Evolutionary conservation across 2,797 vertebrate species (phyloP).

Genomic region (Microcaecilia unicolor): DNA sequence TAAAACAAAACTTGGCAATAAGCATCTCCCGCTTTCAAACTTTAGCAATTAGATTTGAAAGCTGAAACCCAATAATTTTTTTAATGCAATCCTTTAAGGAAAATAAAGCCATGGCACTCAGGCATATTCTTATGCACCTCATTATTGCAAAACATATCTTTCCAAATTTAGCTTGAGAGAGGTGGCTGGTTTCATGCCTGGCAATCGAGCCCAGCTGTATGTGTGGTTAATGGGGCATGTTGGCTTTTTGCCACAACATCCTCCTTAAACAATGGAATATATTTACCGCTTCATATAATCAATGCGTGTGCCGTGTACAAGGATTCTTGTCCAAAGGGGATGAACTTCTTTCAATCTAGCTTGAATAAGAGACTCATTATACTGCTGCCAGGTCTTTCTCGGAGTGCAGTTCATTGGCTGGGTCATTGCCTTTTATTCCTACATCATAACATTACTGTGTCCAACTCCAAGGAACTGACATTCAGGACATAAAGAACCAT

Average conservation of each 20-base stretch:
- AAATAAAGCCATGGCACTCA: constrained; percentile 25
- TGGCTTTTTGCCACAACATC: constrained; percentile 50
- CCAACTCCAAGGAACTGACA: no score
- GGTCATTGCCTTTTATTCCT: no score
- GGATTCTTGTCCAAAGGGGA: constrained; percentile 36
- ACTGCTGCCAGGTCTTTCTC: constrained; percentile 21
- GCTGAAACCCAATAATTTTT: constrained; percentile 27
- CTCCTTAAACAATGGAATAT: constrained; percentile 55
- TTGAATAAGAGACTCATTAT: constrained; percentile 27
- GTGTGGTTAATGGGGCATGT: constrained; percentile 53
- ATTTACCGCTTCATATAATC: constrained; percentile 50
- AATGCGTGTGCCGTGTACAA: constrained; percentile 29
- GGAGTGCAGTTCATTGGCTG: constrained; percentile 8
- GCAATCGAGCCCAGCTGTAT: constrained; percentile 48
- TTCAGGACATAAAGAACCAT: no score
- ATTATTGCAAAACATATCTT: constrained; percentile 1
- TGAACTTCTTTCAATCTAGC: constrained; percentile 32
- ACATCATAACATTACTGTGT: no score
- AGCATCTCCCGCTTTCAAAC: constrained; percentile 19
- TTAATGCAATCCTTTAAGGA: constrained; percentile 36
- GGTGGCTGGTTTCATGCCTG: constrained; percentile 30
- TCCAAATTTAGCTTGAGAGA: constrained; percentile 6
- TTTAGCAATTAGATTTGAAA: constrained; percentile 37
- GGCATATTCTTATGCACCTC: no score
- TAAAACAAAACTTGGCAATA: constrained; percentile 17